Base-by-base conservation (phyloP, 2,888 invertebrate species). In the Drosophila parthenogenetica region DNA sequence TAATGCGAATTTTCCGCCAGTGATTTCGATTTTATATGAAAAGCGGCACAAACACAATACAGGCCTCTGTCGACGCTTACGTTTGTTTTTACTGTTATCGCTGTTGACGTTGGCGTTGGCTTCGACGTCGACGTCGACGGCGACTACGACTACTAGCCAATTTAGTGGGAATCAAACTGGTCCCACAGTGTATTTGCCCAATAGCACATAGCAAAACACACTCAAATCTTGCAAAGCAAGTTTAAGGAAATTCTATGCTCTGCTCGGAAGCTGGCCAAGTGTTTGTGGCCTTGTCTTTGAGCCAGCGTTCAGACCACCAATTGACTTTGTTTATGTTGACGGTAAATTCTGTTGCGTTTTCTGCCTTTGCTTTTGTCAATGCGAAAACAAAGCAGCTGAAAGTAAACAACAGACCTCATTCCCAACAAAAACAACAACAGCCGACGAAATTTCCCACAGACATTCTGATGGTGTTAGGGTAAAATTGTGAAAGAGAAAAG, bases 1-100 rank as follows among this genome's bases (percentile, higher is more conserved):
- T 90, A 92, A 91, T 92, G 92, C 90, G 88, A 90, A 77, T 84
- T 91, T 90, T 89, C 88, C 87, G 87, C 80, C 80, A 79, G 73
- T 79, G 89, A 81, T 89, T 91, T 90, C 87, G 89, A 90, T 91
- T 91, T 91, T 92, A 92, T 92, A 92, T 91, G 89, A 90, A 91
- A 89, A 76, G 67, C 76, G 71, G 60, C 77, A 76, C 81, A 81
- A 85, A 73, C 69, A 73, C 86, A 84, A 86, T 83, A 67, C 83
- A 81, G 86, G 86, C 73, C 83, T 66, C 74, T 60, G 80, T 16
- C 40, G 42, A 8, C 46, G 46, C 42, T 49, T 51, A 5, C 50
- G 72, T 64, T 60, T 61, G 59, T 59, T 57, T 54, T 69, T 70
- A 71, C 55, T 46, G 49, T 60, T 49, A 1, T 40, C 46, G 43